These are phyloP conservation scores for Cylindroiulus punctatus DNA, from an alignment of 2,888 invertebrate genomes.

Conservation along the genomic window DNA sequence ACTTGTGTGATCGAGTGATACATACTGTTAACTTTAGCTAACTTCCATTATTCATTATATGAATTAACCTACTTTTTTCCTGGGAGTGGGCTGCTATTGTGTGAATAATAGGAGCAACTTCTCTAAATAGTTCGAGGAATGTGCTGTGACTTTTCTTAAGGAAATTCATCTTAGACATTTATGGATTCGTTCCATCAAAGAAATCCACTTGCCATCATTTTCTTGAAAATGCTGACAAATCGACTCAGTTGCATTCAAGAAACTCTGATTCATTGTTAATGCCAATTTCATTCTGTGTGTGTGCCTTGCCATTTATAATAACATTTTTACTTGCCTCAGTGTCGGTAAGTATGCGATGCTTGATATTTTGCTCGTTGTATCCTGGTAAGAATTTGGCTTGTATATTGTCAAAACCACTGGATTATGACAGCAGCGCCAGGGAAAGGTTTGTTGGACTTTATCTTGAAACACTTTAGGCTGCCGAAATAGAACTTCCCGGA, in stretches of 20 bases:
- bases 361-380: not conserved
- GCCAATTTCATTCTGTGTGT: not conserved
- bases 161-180: not conserved
- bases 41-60: not conserved
- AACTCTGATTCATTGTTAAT: not conserved
- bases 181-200: not conserved
- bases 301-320: not conserved
- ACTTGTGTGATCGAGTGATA: not conserved
- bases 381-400: not conserved
- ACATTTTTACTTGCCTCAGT: not conserved
- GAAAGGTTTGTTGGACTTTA: constrained; percentile 28
- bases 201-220: not conserved
- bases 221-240: not conserved
- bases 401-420: not conserved
- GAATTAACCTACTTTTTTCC: not conserved
- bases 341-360: not conserved
- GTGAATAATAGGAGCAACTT: not conserved
- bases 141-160: not conserved
- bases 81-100: not conserved
- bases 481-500: not conserved
- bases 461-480: constrained; percentile 34
- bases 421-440: not conserved
- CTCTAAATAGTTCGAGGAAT: not conserved
- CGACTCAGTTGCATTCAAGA: not conserved
- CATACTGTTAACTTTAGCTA: not conserved